Evolutionary conservation across 1,140 invertebrate genomes (phyloP), one percentile per base, ranked within the genome.

Genomic region (Philopotamus ludificatus): DNA sequence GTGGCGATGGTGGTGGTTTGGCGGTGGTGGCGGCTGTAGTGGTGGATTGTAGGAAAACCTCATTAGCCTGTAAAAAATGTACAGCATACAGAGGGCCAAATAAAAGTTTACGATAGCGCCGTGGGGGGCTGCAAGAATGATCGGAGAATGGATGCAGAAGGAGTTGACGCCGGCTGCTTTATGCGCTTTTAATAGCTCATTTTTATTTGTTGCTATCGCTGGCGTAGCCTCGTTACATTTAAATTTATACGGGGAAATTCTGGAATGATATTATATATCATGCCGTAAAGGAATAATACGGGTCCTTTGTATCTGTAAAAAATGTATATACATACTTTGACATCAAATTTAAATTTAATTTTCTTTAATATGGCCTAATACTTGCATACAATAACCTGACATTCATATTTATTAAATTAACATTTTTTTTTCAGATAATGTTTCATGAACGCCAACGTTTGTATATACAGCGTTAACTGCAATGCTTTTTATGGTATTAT

Each of bases 101-200:
- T 57, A 57, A 57, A 57, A 57, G 28, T 57, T 57, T 57, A 57
- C 28, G 54, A 8, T n/a, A 4, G 28, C 28, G 28, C 28, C 12
- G 4, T 34, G 4, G 4, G 28, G 4, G 28, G 28, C 12, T 34
- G 28, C 28, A 34, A 34, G 28, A 34, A 34, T 34, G 28, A 34
- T 34, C 28, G 28, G 12, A 34, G 28, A 34, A 34, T 34, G 28
- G 28, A 4, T 12, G 42, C 34, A 12, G 54, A 57, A 20, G 39
- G 28, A 42, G 42, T 23, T 57, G 54, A 28, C 39, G 26, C 2
- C 34, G 34, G 9, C 45, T 12, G 4, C 21, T 57, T 57, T 57
- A 57, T 57, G 41, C 34, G 1, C 34, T 22, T 57, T 57, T 42
- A 57, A 57, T 39, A 22, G 54, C 54, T 20, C 15, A 57, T 57